phyloP scores from a whole-genome alignment of 2,888 invertebrate species.

The Mayetiola destructor region DNA sequence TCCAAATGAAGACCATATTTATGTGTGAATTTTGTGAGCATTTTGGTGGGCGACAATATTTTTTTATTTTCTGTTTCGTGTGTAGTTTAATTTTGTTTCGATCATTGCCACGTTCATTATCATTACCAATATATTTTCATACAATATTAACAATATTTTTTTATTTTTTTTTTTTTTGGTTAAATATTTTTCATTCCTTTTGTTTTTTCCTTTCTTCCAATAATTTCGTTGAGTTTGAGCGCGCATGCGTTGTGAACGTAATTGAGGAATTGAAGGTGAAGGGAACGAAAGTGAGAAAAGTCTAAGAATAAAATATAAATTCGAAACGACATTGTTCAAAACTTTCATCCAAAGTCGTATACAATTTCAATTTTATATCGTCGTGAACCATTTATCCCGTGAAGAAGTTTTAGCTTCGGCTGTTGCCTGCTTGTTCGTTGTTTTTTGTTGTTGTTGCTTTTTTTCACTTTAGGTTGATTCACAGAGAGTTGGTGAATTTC shows the following conservation, averaged over 20 bases:
- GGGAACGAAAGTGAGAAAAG: constrained; percentile 12
- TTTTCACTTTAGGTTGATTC: too few species aligned
- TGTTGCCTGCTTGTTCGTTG: too few species aligned
- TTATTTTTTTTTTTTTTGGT: too few species aligned
- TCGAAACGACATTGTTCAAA: constrained; percentile 11
- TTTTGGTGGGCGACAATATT: not conserved
- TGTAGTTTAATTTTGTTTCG: not conserved
- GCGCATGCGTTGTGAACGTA: constrained; percentile 4
- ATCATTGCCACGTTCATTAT: constrained; percentile 5
- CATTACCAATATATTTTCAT: not conserved
- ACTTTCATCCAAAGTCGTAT: constrained; percentile 6
- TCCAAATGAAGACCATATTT: too few species aligned
- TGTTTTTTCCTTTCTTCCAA: too few species aligned
- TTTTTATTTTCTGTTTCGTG: not conserved
- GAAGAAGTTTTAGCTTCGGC: not conserved
- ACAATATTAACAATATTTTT: too few species aligned
- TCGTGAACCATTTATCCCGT: not conserved
- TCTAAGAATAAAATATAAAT: constrained; percentile 8
- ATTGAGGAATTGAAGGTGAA: constrained; percentile 13
- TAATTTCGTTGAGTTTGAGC: too few species aligned
- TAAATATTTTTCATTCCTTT: too few species aligned
- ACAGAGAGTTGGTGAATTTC: too few species aligned
- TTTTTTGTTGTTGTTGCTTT: too few species aligned
- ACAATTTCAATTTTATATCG: not conserved
- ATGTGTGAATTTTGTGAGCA: too few species aligned